Base-by-base conservation (phyloP, 2,113 vertebrate genomes). In the Corythoichthys intestinalis region DNA sequence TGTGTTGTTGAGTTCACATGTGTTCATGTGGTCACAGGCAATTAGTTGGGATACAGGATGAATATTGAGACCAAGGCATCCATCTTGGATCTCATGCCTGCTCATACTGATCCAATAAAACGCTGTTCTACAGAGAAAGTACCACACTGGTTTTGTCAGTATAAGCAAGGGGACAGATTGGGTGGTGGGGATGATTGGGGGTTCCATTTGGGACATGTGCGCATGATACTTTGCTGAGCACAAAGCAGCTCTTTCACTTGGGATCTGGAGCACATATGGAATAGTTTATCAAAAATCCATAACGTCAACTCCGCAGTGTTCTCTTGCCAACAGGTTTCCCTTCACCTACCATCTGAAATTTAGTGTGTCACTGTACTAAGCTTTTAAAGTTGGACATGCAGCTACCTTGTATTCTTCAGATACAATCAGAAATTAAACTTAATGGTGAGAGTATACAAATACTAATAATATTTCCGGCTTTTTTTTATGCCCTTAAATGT, bases 191-290 rank as follows among this genome's bases (percentile, higher is more conserved):
- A 50, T 28, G 35, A 73, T 48, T 65, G 59, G 70, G 57, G 66
- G 68, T 68, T 75, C 74, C 76, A 74, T 70, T 82, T 12, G 59
- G 70, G 85, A 81, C 78, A 65, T 67, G 74, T 73, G 66, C 79
- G 62, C 71, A 66, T 86, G 82, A 77, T 87, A 84, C 85, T 71
- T 84, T 39, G 10, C 76, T 66, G 76, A 87, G 80, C 85, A 92
- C 89, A 92, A 91, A 91, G 90, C 88, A 70, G 76, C 77, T 85
- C 91, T 90, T 91, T 91, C 86, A 91, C 85, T 73, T 63, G 82
- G 85, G 87, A 90, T 85, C 80, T 72, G 64, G 80, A 71, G 74
- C 86, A 86, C 90, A 92, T 89, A 79, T 91, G 90, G 90, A 89
- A 92, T 62, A 66, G 57, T 87, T 91, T 88, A 85, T 86, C 60